A percentile compares a stretch with the other conserved stretches of the same genome.
Evolutionary conservation across 2,113 vertebrate genomes (phyloP).

Genomic region (Python bivittatus): DNA sequence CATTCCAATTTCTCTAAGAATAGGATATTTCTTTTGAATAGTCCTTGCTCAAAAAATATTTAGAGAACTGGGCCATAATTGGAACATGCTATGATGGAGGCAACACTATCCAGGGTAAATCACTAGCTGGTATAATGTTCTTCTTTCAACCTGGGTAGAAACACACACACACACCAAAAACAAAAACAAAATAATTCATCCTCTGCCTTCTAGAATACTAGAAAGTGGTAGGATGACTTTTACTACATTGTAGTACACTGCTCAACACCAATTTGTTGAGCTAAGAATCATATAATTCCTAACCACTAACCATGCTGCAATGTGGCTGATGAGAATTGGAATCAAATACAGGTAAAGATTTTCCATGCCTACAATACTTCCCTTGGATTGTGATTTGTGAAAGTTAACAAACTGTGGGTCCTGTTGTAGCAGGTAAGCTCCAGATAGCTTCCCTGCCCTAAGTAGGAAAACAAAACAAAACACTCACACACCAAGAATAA

Average conservation of each 20-base stretch:
- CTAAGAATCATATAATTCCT: too few relatives aligned
- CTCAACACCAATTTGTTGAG: not conserved
- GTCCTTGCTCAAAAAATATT: not conserved
- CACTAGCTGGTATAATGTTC: not conserved
- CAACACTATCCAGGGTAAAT: not conserved
- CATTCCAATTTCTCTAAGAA: not conserved
- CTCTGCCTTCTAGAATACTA: not conserved
- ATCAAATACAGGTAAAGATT: too few relatives aligned
- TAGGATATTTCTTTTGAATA: not conserved
- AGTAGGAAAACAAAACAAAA: too few relatives aligned
- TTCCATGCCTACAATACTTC: not conserved
- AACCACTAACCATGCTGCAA: too few relatives aligned
- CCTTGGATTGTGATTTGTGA: not conserved
- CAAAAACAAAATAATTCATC: not conserved
- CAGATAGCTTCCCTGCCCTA: too few relatives aligned
- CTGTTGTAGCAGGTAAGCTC: not conserved
- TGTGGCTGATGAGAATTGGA: too few relatives aligned
- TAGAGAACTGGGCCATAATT: not conserved
- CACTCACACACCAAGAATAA: too few relatives aligned
- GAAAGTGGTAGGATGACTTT: not conserved
- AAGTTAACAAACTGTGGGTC: not conserved
- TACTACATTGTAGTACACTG: not conserved
- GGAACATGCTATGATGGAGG: not conserved
- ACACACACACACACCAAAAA: not conserved
- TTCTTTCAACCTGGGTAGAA: not conserved